Conservation (phyloP, 2,888 invertebrate species). For the Drosophila nr. perissopoda region DNA sequence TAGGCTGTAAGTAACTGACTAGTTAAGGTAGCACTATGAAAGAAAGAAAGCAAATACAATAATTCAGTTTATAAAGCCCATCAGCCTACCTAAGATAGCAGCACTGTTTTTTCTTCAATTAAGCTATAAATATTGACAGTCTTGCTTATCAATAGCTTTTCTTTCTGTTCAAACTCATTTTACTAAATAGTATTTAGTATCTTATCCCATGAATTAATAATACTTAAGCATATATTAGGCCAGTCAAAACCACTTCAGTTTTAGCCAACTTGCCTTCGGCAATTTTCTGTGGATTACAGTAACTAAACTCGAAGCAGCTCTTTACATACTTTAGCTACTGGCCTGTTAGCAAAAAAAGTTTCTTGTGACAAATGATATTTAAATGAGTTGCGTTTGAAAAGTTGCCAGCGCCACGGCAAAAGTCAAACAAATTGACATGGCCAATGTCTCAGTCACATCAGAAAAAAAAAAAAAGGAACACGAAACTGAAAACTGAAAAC, state of each 20-base stretch:
- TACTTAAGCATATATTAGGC: not conserved
- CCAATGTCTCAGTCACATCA: slow-evolving; percentile 36
- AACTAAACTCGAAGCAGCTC: not conserved
- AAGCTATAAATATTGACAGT: too few species aligned
- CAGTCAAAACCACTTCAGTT: not conserved
- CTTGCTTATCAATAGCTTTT: not conserved
- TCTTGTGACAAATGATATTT: slow-evolving; percentile 72
- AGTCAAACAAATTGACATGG: slow-evolving; percentile 62
- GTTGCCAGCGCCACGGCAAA: slow-evolving; percentile 50
- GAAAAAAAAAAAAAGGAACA: not conserved
- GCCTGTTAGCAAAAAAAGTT: slow-evolving; percentile 37
- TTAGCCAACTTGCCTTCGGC: not conserved
- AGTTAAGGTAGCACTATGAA: not conserved
- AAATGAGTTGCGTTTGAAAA: slow-evolving; percentile 78
- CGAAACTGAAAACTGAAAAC: slow-evolving; percentile 38
- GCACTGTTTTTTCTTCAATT: too few species aligned
- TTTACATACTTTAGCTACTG: slow-evolving; percentile 9
- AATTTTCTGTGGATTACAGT: not conserved
- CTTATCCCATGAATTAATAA: not conserved
- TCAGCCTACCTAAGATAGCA: not conserved
- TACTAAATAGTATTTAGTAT: not conserved
- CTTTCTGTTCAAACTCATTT: not conserved
- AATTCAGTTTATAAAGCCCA: not conserved
- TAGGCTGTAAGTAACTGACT: not conserved
- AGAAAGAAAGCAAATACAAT: not conserved